Base-by-base conservation (phyloP, 92 coral and sea anemone genomes). In the Porites divaricata region DNA sequence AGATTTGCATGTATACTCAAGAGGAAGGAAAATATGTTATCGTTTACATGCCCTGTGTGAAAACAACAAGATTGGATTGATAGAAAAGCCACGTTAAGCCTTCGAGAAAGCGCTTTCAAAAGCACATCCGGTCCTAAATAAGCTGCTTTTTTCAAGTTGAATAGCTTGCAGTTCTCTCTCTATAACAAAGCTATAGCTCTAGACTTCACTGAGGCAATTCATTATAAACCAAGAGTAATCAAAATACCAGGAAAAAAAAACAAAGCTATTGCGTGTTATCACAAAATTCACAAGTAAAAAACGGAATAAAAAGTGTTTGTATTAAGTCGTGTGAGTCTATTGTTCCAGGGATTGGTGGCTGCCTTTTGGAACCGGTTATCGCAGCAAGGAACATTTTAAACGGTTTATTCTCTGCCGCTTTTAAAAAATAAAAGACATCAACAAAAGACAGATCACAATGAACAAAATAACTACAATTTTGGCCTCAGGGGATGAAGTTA, bases 41-140 rank as follows among this genome's bases (percentile, higher is more conserved):
- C 67, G 77, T 80, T 80, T 80, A 63, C 63, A 50, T 78, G 24
- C 51, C 58, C 45, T 57, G 35, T 63, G 20, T 61, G 51, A 80
- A 25, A 26, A 80, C 41, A 25, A 41, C 66, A 80, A 26, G 26
- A n/a, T 20, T 20, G 82, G 12, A 14, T 63, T 63, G 50, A 35
- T 28, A 53, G 54, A 15, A 19, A 78, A 64, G 56, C 63, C 23
- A 1, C 22, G 84, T 21, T 80, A 80, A 80, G 68, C 85, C 57
- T n/a, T 20, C 16, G 28, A 75, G 28, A 75, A 8, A 73, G 54
- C 3, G 53, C 10, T 17, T 50, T 16, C 2, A 66, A 78, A 78
- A 22, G 11, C 69, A 51, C 73, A 64, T 78, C 83, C 83, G 72
- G 83, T 1, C 56, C 7, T 48, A n/a, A n/a, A n/a, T 14, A 20